A percentile compares a stretch with the other conserved stretches of the same genome.
Evolutionary conservation across 2,888 invertebrate genomes (phyloP).

Genomic region (Ormyrus pomaceus): DNA sequence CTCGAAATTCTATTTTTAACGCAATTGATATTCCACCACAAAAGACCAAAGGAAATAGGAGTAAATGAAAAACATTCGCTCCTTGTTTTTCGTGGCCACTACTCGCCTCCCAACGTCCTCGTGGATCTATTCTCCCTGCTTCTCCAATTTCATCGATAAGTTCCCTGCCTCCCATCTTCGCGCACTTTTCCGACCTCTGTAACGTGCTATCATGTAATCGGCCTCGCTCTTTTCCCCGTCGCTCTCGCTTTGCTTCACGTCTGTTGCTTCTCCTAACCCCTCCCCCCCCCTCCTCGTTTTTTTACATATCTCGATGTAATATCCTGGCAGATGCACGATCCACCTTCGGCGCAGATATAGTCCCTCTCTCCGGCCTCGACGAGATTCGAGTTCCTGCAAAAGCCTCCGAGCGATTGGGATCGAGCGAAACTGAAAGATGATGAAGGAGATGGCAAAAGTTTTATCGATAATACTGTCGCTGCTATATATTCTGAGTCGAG

Average conservation of each 20-base stretch:
- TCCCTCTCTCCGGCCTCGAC: neutral
- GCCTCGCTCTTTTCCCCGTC: constrained; percentile 9
- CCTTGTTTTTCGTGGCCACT: too few relatives aligned
- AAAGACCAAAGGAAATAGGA: too few relatives aligned
- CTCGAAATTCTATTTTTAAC: too few relatives aligned
- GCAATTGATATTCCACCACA: too few relatives aligned
- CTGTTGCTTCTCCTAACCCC: neutral
- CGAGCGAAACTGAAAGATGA: constrained; percentile 32
- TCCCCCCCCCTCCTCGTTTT: neutral
- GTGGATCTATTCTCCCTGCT: neutral
- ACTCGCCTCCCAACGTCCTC: too few relatives aligned
- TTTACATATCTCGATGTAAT: constrained; percentile 14
- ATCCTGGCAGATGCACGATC: constrained; percentile 33
- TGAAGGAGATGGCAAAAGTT: constrained; percentile 42
- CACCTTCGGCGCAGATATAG: constrained; percentile 13
- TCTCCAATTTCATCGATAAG: constrained; percentile 16
- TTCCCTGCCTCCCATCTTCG: neutral
- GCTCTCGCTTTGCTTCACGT: neutral
- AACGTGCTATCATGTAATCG: constrained; percentile 10
- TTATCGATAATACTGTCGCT: constrained; percentile 40
- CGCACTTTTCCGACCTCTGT: constrained; percentile 6
- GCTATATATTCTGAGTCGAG: constrained; percentile 2
- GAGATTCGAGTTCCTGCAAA: constrained; percentile 17
- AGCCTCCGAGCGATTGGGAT: constrained; percentile 33
- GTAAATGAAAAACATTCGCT: too few relatives aligned